Evolutionary conservation across 1,140 invertebrate species (phyloP), one percentile per base, ranked within the genome.

Genomic region (Chironomus striatipennis): DNA sequence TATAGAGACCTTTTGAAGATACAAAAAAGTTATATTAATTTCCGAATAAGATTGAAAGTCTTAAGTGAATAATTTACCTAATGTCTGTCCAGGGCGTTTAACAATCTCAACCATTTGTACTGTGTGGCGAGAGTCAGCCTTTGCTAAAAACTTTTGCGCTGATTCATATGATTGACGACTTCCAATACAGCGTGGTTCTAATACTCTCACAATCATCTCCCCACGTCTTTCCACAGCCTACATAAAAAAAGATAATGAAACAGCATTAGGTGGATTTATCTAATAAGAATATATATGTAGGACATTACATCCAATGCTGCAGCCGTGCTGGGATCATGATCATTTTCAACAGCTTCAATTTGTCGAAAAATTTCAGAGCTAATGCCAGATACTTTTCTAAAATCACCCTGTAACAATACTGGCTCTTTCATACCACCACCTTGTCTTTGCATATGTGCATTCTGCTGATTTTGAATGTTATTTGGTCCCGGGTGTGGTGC

Each of bases 51-150:
- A 7, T 15, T 15, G 1, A 12, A 15, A 57, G 8, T n/a, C 9
- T 20, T 10, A 70, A 20, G 17, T 18, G 9, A 20, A 70, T 18
- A 20, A 18, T 1, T 70, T 70, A 70, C 65, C 98, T 73, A 99
- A 86, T 7, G 97, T 98, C 85, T 99, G 98, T 21, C 97, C 98
- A 1, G 98, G 98, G 78, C 97, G 89, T 85, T 99, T 99, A 76
- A 99, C 96, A 79, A 99, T 99, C 85, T 99, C 98, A 76, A 99
- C 96, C 80, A 98, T 93, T 87, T 92, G 90, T 78, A 87, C 83
- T 74, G 83, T 80, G 77, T 82, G 81, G 42, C 81, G 73, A 0
- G 78, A 80, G 77, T 83, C 81, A 67, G 79, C 79, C 80, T 89
- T 85, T 12, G 86, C 82, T 77, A 93, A 88, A 80, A 94, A 93